Evolutionary conservation across 2,113 vertebrate genomes (phyloP).

Genomic region (Anarhynchus alexandrinus): DNA sequence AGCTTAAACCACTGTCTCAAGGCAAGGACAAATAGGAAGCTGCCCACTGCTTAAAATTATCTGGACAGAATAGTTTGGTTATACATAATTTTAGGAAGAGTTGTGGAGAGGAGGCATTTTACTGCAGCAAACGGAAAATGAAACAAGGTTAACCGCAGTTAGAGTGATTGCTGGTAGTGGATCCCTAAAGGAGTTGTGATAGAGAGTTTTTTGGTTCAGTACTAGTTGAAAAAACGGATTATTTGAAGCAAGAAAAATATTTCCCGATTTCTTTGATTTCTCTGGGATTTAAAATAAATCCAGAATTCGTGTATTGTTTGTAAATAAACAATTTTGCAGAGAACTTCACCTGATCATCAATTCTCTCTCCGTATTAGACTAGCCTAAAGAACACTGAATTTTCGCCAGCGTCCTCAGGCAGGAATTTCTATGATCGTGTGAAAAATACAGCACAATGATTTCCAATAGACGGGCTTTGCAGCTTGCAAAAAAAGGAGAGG

Average conservation of each 20-base stretch:
- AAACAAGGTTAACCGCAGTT: not conserved
- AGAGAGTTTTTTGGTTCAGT: not conserved
- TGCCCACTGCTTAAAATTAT: not conserved
- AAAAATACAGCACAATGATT: not conserved
- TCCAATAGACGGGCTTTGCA: not conserved
- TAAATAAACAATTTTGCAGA: not conserved
- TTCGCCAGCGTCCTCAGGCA: not conserved
- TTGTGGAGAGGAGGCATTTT: not conserved
- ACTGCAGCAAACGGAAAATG: not conserved
- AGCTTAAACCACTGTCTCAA: not conserved
- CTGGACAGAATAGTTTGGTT: not conserved
- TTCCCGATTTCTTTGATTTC: not conserved
- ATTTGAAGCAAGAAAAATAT: not conserved
- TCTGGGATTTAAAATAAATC: not conserved
- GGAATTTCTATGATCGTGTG: not conserved
- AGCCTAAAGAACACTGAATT: not conserved
- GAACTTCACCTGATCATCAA: not conserved
- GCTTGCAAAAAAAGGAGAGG: not conserved
- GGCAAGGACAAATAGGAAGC: not conserved
- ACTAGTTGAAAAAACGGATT: not conserved
- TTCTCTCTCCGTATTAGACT: not conserved
- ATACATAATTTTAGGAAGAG: not conserved
- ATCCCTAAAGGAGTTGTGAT: not conserved
- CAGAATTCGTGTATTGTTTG: not conserved
- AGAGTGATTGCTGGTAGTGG: not conserved